Conservation (phyloP, 2,797 vertebrate genomes). For the Mus spretus region DNA sequence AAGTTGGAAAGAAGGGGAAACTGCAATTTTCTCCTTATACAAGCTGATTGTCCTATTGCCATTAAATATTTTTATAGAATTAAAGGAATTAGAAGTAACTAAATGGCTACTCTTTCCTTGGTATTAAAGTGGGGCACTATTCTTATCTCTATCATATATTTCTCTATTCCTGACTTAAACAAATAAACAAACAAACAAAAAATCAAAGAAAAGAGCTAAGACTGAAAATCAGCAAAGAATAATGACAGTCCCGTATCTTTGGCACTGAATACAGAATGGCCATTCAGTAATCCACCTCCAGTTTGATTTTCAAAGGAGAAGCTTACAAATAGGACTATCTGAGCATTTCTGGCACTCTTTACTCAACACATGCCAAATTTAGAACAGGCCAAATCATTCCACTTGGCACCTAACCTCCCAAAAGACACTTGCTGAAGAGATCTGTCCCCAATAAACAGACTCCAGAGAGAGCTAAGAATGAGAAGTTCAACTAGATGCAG, state of each 20-base stretch:
- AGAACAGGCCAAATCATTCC: conserved; percentile 68
- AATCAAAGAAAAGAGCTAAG: background rate
- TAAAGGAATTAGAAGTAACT: background rate
- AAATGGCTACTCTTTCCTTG: background rate
- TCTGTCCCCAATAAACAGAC: background rate
- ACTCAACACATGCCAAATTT: conserved; percentile 54
- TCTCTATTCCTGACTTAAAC: conserved; percentile 17
- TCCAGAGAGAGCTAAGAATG: background rate
- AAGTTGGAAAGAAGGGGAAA: conserved; percentile 24
- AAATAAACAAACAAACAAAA: conserved; percentile 23
- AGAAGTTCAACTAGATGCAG: background rate
- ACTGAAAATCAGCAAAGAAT: conserved; percentile 18
- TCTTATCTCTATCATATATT: background rate
- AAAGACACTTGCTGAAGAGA: conserved; percentile 54
- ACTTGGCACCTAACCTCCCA: conserved; percentile 36
- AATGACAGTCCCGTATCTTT: background rate
- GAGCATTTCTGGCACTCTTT: conserved; percentile 64
- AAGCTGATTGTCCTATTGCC: background rate
- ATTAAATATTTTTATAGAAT: conserved; percentile 52
- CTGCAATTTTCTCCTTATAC: conserved; percentile 15
- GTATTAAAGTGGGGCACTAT: background rate
- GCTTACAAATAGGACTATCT: conserved; percentile 60
- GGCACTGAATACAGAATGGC: conserved; percentile 29
- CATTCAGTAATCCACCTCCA: conserved; percentile 45
- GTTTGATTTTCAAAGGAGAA: conserved; percentile 66